Conservation (phyloP, 92 coral and sea anemone species). For the Palythoa caribaeorum region DNA sequence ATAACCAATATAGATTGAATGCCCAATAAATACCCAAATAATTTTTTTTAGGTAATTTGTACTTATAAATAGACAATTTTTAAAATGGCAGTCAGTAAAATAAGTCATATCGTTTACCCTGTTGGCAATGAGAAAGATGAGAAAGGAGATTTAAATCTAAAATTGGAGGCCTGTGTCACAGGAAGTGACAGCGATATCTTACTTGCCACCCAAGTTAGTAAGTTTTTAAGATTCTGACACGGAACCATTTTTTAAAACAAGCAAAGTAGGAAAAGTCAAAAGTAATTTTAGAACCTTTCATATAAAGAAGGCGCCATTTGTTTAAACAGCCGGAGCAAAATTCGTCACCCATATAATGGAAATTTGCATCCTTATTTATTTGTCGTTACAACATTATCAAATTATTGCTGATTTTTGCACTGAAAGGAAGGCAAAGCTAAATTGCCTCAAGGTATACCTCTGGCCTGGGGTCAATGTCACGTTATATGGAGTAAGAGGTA, state of each 20-base stretch:
- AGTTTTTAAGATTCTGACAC: background rate
- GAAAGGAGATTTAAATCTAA: slow-evolving; percentile 31
- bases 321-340: slow-evolving; percentile 37
- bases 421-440: background rate
- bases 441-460: background rate
- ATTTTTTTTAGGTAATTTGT: too few species aligned
- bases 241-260: background rate
- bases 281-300: background rate
- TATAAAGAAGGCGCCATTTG: slow-evolving; percentile 33
- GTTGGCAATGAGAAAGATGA: background rate
- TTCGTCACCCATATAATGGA: background rate
- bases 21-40: background rate
- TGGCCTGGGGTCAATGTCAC: slow-evolving; percentile 27
- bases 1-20: background rate
- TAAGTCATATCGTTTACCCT: background rate
- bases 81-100: background rate
- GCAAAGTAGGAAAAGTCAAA: background rate
- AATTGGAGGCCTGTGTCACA: slow-evolving; percentile 31
- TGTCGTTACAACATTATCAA: background rate
- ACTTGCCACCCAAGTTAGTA: slow-evolving; percentile 35
- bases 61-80: background rate
- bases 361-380: background rate
- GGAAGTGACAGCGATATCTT: slow-evolving; percentile 23
- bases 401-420: background rate
- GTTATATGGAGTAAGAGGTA: background rate